Evolutionary conservation across 2,888 invertebrate genomes (phyloP).

Genomic region (Ochropleura plecta): DNA sequence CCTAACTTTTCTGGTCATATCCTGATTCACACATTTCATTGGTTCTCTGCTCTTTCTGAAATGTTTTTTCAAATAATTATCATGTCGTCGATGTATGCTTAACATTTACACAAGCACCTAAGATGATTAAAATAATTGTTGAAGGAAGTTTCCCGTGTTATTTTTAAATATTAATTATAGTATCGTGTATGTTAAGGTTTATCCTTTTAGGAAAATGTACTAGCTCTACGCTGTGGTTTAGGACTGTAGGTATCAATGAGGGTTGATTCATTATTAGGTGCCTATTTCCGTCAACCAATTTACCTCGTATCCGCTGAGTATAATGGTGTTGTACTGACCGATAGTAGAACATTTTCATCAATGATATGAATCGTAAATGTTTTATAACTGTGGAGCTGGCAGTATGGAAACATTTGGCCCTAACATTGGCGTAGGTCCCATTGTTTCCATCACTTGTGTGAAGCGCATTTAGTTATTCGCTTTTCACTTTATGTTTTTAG

Average conservation of each 20-base stretch:
- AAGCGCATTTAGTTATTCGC: constrained; percentile 63
- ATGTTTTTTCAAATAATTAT: constrained; percentile 40
- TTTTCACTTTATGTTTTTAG: constrained; percentile 60
- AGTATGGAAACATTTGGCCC: constrained; percentile 74
- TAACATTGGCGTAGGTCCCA: constrained; percentile 56
- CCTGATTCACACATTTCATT: constrained; percentile 17
- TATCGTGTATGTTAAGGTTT: background rate
- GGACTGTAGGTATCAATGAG: constrained; percentile 21
- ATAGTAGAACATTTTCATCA: constrained; percentile 4
- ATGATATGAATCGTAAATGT: constrained; percentile 37
- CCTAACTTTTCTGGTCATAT: background rate
- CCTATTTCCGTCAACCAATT: constrained; percentile 25
- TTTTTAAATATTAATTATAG: constrained; percentile 1
- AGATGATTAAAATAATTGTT: background rate
- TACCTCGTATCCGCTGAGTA: constrained; percentile 3
- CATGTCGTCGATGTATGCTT: constrained; percentile 20
- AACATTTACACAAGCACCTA: constrained; percentile 20
- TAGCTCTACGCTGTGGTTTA: background rate
- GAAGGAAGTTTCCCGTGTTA: constrained; percentile 29
- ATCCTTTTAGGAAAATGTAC: constrained; percentile 20
- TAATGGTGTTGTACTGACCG: constrained; percentile 4
- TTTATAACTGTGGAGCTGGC: constrained; percentile 52
- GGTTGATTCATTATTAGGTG: constrained; percentile 22
- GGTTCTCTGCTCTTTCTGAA: constrained; percentile 27
- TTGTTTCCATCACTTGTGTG: constrained; percentile 76